Conservation (phyloP, 2,113 vertebrate genomes). For the Cyanoliseus patagonus region DNA sequence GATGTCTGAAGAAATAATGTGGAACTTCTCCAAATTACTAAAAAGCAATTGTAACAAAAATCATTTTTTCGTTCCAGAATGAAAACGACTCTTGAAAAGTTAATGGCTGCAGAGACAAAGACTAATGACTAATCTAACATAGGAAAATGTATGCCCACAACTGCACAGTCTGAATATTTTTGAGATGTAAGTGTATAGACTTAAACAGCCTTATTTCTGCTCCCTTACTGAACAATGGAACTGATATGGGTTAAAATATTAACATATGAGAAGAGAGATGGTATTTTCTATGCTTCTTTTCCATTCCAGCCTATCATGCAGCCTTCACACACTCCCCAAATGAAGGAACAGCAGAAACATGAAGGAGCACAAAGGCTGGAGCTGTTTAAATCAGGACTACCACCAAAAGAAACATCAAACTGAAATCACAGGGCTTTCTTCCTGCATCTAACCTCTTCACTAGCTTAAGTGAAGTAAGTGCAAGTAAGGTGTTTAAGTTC, state of each 20-base stretch:
- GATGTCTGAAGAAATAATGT: constrained; percentile 7
- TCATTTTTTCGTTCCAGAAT: background rate
- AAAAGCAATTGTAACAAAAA: constrained; percentile 5
- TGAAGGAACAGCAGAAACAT: background rate
- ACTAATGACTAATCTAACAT: constrained; percentile 1
- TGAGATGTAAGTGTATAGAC: background rate
- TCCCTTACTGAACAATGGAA: background rate
- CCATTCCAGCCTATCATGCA: background rate
- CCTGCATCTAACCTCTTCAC: background rate
- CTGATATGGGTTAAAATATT: background rate
- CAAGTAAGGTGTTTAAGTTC: background rate
- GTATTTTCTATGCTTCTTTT: background rate
- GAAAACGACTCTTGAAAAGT: constrained; percentile 17
- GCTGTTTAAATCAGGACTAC: background rate
- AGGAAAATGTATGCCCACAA: background rate
- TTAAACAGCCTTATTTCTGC: background rate
- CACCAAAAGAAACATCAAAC: background rate
- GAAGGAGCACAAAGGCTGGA: background rate
- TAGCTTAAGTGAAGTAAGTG: background rate
- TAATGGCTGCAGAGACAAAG: constrained; percentile 26
- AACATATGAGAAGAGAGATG: background rate
- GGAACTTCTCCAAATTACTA: constrained; percentile 12
- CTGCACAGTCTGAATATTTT: background rate
- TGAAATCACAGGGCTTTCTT: background rate
- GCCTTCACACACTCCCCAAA: background rate